Evolutionary conservation across 2,113 vertebrate species (phyloP).

Genomic region (Stigmatopora nigra): DNA sequence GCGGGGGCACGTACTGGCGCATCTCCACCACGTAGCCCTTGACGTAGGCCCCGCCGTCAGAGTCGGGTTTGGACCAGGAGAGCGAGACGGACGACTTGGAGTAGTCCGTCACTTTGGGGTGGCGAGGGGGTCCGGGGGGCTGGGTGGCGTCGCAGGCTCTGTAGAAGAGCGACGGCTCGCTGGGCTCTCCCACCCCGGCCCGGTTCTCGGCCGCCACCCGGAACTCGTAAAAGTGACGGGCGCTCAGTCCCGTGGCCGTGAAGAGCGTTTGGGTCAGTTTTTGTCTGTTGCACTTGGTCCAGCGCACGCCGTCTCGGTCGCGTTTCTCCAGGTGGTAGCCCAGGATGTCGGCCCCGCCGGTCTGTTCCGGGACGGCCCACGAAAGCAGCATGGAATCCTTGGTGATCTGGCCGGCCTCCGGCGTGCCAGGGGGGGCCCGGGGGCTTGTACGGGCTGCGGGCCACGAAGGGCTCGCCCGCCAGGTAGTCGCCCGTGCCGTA

Average conservation of each 20-base stretch:
- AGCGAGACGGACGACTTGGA: conserved; percentile 86
- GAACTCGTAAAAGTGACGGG: conserved; percentile 93
- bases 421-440: conserved; percentile 86
- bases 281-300: conserved; percentile 97
- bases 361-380: conserved; percentile 80
- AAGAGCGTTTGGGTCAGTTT: conserved; percentile 79
- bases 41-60: conserved; percentile 86
- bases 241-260: conserved; percentile 84
- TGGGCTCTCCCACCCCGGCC: conserved; percentile 83
- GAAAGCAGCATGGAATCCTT: conserved; percentile 92
- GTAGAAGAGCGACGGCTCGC: conserved; percentile 87
- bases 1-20: conserved; percentile 71
- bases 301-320: conserved; percentile 92
- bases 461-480: conserved; percentile 84
- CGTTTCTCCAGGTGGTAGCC: conserved; percentile 94
- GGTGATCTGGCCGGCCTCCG: conserved; percentile 86
- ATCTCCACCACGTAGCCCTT: conserved; percentile 91
- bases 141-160: conserved; percentile 84
- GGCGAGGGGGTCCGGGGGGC: conserved; percentile 87
- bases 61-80: conserved; percentile 87
- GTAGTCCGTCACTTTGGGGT: conserved; percentile 88
- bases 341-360: conserved; percentile 87
- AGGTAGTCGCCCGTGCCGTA: conserved; percentile 85
- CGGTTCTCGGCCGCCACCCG: conserved; percentile 91
- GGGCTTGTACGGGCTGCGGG: conserved; percentile 86